Base-by-base conservation (phyloP, 1,140 invertebrate species). In the Lanistes nyassanus region DNA sequence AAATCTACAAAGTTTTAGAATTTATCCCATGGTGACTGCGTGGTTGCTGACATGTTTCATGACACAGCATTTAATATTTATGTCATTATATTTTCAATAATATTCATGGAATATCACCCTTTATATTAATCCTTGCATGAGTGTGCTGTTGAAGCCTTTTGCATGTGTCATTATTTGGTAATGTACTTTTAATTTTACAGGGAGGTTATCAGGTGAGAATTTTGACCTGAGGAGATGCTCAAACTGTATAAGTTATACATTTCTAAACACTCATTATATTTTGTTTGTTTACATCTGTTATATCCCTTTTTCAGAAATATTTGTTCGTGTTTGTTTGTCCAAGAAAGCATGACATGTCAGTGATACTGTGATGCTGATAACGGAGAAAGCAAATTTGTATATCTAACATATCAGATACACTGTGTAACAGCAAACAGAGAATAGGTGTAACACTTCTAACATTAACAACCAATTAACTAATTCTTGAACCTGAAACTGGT, bases 181-280 rank as follows among this genome's bases (percentile, higher is more conserved):
- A 47, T 6, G 19, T 47, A 47, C 42, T 47, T 47, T 16, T 47
- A 47, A 47, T 67, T 26, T 67, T 72, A 21, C 70, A 72, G 70
- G 70, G 70, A 16, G 70, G 70, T 72, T 72, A 72, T 26, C 70
- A 72, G 70, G 70, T 72, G 26, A 72, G 70, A 36, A 26, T 56
- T 19, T 58, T 13, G 6, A 69, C 51, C 9, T 69, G 47, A 53
- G 29, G 42, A 21, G n/a, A 36, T 62, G n/a, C 31, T 62, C 5
- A 60, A 60, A n/a, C 11, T n/a, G n/a, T n/a, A n/a, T 26, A 26
- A 23, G 3, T 11, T 23, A 60, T 1, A 9, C 11, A n/a, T 23
- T 7, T 39, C 19, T 19, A 47, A 36, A 37, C 9, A 21, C 37
- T 42, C 19, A 68, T 23, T 42, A 9, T 4, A 26, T 68, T 39